Evolutionary conservation across 2,113 vertebrate genomes (phyloP), one percentile per base, ranked within the genome.

Genomic region (Mirounga angustirostris): DNA sequence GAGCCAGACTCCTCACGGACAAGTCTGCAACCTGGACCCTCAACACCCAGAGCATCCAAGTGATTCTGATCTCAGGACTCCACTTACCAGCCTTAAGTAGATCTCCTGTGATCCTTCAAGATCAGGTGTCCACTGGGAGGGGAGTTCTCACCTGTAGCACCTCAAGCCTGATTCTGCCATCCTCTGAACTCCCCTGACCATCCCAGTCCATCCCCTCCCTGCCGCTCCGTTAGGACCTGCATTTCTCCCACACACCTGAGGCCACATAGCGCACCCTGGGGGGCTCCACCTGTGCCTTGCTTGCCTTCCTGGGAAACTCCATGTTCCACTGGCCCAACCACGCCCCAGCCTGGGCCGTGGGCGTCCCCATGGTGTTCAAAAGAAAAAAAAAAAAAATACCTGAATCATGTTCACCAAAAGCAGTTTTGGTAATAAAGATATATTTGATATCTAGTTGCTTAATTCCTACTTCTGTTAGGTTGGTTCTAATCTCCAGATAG

Each of bases 41-140:
- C 24, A 0, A 5, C 30, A 50, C 6, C 12, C 11, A 1, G 0
- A 16, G 2, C 67, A 24, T 7, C 16, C 24, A 73, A 59, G 7
- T 0, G 1, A 50, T 61, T 63, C 54, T 43, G 21, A 15, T 26
- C 33, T 28, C 18, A 78, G 30, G 33, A 54, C n/a, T 28, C 7
- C 43, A 7, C 33, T 54, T 16, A 28, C 14, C 22, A 58, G 21
- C 3, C 43, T 30, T 54, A 78, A 4, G 0, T 46, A 54, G 26
- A 43, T 78, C n/a, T n/a, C n/a, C 0, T 1, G 1, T 18, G 50
- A 78, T 50, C n/a, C 67, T 13, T 0, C 2, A 21, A 74, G 36
- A 74, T 46, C 43, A 87, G 56, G 33, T 10, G 7, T 84, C 18
- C 58, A 11, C 36, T 28, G 21, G 12, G 54, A n/a, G 40, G 5